Percentiles rank a stretch among this genome's conserved stretches.
Conservation (phyloP, 2,797 vertebrate genomes). For the Prunella strophiata region DNA sequence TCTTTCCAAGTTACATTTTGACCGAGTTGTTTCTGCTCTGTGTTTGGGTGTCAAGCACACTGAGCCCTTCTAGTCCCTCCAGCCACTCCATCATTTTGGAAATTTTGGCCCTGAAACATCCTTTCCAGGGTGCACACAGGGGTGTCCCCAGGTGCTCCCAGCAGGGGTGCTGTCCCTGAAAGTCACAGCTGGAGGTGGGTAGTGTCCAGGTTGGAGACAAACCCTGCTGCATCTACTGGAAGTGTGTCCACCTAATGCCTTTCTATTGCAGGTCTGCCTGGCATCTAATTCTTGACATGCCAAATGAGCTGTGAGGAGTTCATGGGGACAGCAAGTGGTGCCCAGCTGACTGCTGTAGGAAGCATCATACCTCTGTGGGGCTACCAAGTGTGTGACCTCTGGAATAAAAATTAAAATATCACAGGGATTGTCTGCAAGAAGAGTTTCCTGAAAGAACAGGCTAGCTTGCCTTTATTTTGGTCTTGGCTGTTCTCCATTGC, state of each 20-base stretch:
- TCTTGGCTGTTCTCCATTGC: not conserved
- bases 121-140: not conserved
- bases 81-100: not conserved
- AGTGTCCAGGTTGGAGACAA: not conserved
- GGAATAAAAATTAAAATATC: not conserved
- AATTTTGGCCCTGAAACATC: not conserved
- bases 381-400: not conserved
- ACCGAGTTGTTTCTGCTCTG: not conserved
- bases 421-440: not conserved
- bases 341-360: not conserved
- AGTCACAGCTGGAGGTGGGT: not conserved
- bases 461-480: not conserved
- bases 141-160: not conserved
- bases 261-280: not conserved
- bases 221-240: not conserved
- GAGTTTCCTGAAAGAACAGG: not conserved
- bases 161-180: not conserved
- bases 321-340: not conserved
- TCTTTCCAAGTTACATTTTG: not conserved
- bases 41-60: not conserved
- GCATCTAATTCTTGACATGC: not conserved
- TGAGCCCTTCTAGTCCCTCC: not conserved
- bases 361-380: not conserved
- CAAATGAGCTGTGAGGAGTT: not conserved
- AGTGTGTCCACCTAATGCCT: not conserved